Evolutionary conservation across 2,888 invertebrate genomes (phyloP).

Genomic region (Calliphora vomitoria): DNA sequence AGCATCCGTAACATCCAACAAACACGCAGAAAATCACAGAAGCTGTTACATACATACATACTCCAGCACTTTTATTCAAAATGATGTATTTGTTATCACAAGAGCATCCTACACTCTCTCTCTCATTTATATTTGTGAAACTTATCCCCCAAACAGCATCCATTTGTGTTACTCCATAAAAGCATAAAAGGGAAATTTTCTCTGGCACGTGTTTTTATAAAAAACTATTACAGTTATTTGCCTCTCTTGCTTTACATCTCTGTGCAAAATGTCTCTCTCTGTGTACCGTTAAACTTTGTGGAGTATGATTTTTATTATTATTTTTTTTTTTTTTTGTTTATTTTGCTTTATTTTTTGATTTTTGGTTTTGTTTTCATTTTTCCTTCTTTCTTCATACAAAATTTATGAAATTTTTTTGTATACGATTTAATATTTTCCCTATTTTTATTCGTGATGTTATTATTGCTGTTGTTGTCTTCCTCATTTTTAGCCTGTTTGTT

Average conservation of each 20-base stretch:
- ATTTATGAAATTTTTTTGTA: conserved; percentile 56
- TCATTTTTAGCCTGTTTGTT: conserved; percentile 57
- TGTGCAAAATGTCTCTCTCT: conserved; percentile 11
- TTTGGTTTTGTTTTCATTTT: conserved; percentile 29
- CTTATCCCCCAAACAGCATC: conserved; percentile 52
- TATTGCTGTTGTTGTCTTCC: conserved; percentile 46
- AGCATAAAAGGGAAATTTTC: conserved; percentile 58
- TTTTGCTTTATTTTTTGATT: neutral
- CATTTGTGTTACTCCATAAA: conserved; percentile 28
- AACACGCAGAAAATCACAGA: conserved; percentile 18
- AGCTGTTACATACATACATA: conserved; percentile 5
- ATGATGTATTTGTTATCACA: conserved; percentile 22
- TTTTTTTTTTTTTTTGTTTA: conserved; percentile 19
- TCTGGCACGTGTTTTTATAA: conserved; percentile 50
- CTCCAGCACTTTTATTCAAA: neutral
- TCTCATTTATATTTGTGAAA: conserved; percentile 9
- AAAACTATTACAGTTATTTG: neutral
- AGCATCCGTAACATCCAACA: conserved; percentile 44
- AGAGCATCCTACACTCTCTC: conserved; percentile 16
- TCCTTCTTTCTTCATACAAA: conserved; percentile 25
- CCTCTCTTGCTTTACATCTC: neutral
- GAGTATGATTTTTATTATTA: conserved; percentile 26
- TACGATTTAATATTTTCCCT: conserved; percentile 43
- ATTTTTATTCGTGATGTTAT: conserved; percentile 62
- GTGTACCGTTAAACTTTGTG: neutral